These are phyloP conservation scores for Linnaemya tessellans DNA, from an alignment of 2,888 invertebrate species.

Conservation along the genomic window DNA sequence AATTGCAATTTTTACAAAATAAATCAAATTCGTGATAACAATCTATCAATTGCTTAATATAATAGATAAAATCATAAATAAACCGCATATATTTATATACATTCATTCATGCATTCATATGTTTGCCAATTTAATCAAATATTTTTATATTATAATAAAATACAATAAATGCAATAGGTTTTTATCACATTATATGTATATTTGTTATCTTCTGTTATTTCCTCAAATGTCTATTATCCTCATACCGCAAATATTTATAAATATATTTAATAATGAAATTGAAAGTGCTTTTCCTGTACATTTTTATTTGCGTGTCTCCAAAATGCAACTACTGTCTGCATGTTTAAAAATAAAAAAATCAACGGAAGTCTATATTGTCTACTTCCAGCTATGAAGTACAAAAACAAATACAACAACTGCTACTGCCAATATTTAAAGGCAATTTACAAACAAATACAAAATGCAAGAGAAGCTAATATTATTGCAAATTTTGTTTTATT, in stretches of 20 bases:
- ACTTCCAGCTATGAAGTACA: conserved; percentile 49
- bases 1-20: not conserved
- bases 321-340: conserved; percentile 63
- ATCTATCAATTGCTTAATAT: conserved; percentile 2
- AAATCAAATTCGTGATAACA: not conserved
- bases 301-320: conserved; percentile 58
- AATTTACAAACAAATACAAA: conserved; percentile 32
- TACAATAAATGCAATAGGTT: not conserved
- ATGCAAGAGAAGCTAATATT: not conserved
- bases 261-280: conserved; percentile 47
- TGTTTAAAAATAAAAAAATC: conserved; percentile 32
- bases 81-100: not conserved
- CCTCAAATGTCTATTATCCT: conserved; percentile 34
- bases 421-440: conserved; percentile 28
- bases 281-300: conserved; percentile 54
- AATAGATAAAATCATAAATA: conserved; percentile 30
- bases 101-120: too few species aligned
- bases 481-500: conserved; percentile 9
- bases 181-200: not conserved
- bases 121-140: not conserved
- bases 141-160: not conserved
- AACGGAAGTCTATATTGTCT: conserved; percentile 71
- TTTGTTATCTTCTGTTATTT: conserved; percentile 2
- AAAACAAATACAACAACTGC: conserved; percentile 14
- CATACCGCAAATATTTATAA: conserved; percentile 25